A percentile compares a stretch with the other conserved stretches of the same genome.
Conservation (phyloP, 2,888 invertebrate species). For the Lepidocyrtoides sp. region DNA sequence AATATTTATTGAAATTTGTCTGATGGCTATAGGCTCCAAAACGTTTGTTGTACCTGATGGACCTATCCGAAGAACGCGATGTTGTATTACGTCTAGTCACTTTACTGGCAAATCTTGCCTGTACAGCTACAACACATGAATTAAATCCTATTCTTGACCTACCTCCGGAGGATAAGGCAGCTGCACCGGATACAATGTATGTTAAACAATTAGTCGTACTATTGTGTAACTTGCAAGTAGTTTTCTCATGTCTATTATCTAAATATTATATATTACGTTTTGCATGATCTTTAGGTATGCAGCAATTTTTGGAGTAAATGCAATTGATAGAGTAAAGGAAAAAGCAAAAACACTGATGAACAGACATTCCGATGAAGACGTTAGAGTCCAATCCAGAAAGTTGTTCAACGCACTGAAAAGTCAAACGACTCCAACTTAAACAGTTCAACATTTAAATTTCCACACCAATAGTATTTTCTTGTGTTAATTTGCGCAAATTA, state of each 20-base stretch:
- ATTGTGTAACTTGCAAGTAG: neutral
- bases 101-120: conserved; percentile 88
- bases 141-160: conserved; percentile 87
- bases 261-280: neutral
- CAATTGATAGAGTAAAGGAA: conserved; percentile 86
- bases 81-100: conserved; percentile 88
- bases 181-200: conserved; percentile 88
- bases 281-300: conserved; percentile 86
- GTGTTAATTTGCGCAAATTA: neutral
- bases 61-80: conserved; percentile 87
- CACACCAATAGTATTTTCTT: neutral
- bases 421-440: conserved; percentile 63
- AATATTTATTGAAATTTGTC: too few relatives aligned
- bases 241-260: too few relatives aligned
- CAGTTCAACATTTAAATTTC: neutral
- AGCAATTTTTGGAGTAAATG: conserved; percentile 87
- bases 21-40: conserved; percentile 87
- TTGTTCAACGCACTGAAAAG: conserved; percentile 84
- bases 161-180: conserved; percentile 88
- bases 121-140: conserved; percentile 86
- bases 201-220: conserved; percentile 41
- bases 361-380: conserved; percentile 86
- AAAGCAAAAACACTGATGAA: conserved; percentile 86
- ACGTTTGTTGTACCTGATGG: conserved; percentile 87
- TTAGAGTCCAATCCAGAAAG: conserved; percentile 86